Base-by-base conservation (phyloP, 2,888 invertebrate species). In the Panzeria rudis region DNA sequence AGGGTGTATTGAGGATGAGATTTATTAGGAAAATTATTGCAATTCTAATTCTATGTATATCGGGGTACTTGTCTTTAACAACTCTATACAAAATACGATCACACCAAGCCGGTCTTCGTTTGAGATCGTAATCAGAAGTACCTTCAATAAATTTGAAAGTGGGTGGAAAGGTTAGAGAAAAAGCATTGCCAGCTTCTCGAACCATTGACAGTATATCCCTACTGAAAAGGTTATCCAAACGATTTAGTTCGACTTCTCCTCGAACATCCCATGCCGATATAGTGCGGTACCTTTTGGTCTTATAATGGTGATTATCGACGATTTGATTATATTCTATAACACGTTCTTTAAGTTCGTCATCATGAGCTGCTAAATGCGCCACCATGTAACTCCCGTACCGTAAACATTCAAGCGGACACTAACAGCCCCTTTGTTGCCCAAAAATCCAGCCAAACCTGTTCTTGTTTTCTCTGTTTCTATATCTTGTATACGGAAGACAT, bases 41-140 rank as follows among this genome's bases (percentile, higher is more conserved):
- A 95, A 95, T 86, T 95, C 94, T 35, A 98, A 93, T 2, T 95
- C 95, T 23, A 97, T n/a, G n/a, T n/a, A n/a, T 94, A 89, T 97
- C 96, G 87, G 97, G 96, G 90, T 97, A 97, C 87, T 96, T 96
- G 90, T 97, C 95, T 0, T 95, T 94, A 89, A 97, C 96, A 25
- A 96, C 97, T 93, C 96, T 96, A 93, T 97, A 97, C 54, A 99
- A 93, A 88, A 99, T 96, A 84, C 99, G 94, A 93, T 99, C 99
- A 13, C 98, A 98, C 98, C 98, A 99, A 0, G 98, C 97, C 3
- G 98, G 98, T 88, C 97, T 94, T 77, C 99, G 95, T 96, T 96
- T 97, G 71, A 95, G 90, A 93, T 97, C 96, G 92, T 97, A 98
- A 62, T 95, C 94, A 87, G 95, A 95, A 0, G 95, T 94, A 20